Base-by-base conservation (phyloP, 2,888 invertebrate species). In the Oxyteleia sp. region DNA sequence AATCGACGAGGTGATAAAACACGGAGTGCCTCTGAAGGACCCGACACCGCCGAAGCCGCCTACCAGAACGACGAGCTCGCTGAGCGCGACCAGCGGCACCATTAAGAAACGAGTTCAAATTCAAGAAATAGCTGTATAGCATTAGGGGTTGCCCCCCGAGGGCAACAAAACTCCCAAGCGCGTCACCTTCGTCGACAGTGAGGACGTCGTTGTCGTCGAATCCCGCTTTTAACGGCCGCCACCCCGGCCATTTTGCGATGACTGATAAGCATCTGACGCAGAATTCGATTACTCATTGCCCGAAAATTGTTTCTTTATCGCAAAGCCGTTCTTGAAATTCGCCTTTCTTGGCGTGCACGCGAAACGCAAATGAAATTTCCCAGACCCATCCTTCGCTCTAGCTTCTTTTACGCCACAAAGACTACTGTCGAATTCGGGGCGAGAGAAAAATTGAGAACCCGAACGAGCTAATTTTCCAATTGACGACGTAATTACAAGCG, bases 51-150 rank as follows among this genome's bases (percentile, higher is more conserved):
- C 93, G 1, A 92, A 90, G 83, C 93, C 93, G 32, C 93, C 93
- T 0, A 89, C 91, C 13, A 89, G 92, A 53, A 93, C 93, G 7
- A 92, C 93, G 57, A 91, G 91, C 68, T 91, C 92, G 0, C 87
- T 92, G 29, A 90, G 89, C 75, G 89, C 89, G 13, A 82, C 82
- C 32, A 83, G 72, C 71, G 94, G 94, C 38, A 95, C 96, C 23
- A 94, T 96, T 87, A 96, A 96, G 93, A 97, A 96, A 93, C 95
- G 96, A 90, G 96, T 96, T 79, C 96, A 96, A 93, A 96, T 96
- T 88, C 96, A 96, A 93, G 96, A 97, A 94, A 96, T 96, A 93
- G 96, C 96, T 79, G 96, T 97, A 92, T 96, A 96, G 95, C 93
- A 92, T 93, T 93, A 93, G 93, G 92, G 93, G 90, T 92, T 92